phyloP scores from a whole-genome alignment of 2,113 vertebrate genomes.

The Lasiurus borealis region DNA sequence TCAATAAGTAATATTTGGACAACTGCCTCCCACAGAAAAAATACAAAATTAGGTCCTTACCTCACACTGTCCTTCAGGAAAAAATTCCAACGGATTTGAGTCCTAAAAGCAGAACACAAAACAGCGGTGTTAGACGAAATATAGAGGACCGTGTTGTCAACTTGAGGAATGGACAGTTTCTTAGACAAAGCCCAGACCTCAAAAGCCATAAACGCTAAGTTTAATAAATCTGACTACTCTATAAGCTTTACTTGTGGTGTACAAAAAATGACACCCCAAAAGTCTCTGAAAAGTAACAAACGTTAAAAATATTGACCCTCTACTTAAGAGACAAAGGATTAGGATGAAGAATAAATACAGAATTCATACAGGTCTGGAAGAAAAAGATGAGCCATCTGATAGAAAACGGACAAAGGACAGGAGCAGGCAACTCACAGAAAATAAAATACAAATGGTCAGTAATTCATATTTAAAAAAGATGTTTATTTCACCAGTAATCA shows the following conservation, averaged over 20 bases:
- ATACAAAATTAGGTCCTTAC: slow-evolving; percentile 33
- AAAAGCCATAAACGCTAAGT: not conserved
- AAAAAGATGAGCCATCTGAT: not conserved
- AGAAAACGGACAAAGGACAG: not conserved
- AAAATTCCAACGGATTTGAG: not conserved
- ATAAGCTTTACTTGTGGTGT: not conserved
- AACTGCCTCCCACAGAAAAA: not conserved
- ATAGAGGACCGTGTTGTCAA: not conserved
- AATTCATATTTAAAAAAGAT: not conserved
- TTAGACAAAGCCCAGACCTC: not conserved
- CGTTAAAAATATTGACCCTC: not conserved
- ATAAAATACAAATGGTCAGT: not conserved
- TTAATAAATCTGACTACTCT: not conserved
- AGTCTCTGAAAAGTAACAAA: not conserved
- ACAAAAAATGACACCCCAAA: not conserved
- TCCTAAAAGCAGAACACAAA: slow-evolving; percentile 25
- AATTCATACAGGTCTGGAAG: not conserved
- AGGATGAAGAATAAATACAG: slow-evolving; percentile 35
- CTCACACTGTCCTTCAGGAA: not conserved
- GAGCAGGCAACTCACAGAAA: slow-evolving; percentile 9
- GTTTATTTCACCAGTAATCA: not conserved
- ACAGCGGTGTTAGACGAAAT: not conserved
- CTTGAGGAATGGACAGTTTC: not conserved
- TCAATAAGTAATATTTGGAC: not conserved
- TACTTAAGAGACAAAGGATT: not conserved